These are phyloP conservation scores for Drosophila pectinifera DNA, from an alignment of 1,140 invertebrate genomes.

Conservation along the genomic window DNA sequence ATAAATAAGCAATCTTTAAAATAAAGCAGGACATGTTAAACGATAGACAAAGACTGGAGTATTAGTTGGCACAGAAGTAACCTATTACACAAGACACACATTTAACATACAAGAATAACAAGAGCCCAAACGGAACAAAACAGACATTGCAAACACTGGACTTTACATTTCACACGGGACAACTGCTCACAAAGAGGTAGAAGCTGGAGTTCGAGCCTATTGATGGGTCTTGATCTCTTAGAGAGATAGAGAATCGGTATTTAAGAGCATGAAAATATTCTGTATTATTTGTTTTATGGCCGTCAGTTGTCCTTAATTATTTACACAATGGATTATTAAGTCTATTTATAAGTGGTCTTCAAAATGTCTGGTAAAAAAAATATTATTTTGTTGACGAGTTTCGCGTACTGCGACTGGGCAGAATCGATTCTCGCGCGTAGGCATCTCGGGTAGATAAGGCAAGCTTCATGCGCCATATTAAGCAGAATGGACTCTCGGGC, in stretches of 20 bases:
- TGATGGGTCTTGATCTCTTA: neutral
- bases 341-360: slow-evolving; percentile 4
- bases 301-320: slow-evolving; percentile 4
- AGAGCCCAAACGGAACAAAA: neutral
- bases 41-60: slow-evolving; percentile 11
- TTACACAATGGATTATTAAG: neutral
- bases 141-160: neutral
- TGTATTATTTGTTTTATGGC: slow-evolving; percentile 6
- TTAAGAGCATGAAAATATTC: neutral
- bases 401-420: no score
- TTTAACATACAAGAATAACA: neutral
- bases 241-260: neutral
- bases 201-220: neutral
- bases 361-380: neutral
- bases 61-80: neutral
- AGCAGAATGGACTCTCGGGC: neutral
- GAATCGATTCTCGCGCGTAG: no score
- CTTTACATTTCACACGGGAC: slow-evolving; percentile 1
- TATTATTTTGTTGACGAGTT: no score
- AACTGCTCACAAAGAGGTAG: neutral
- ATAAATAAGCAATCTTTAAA: neutral
- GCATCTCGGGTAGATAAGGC: neutral
- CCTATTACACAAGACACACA: neutral
- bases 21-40: neutral
- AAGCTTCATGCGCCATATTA: neutral